These are phyloP conservation scores for Corvus hawaiiensis DNA, from an alignment of 2,113 vertebrate species.

Conservation along the genomic window DNA sequence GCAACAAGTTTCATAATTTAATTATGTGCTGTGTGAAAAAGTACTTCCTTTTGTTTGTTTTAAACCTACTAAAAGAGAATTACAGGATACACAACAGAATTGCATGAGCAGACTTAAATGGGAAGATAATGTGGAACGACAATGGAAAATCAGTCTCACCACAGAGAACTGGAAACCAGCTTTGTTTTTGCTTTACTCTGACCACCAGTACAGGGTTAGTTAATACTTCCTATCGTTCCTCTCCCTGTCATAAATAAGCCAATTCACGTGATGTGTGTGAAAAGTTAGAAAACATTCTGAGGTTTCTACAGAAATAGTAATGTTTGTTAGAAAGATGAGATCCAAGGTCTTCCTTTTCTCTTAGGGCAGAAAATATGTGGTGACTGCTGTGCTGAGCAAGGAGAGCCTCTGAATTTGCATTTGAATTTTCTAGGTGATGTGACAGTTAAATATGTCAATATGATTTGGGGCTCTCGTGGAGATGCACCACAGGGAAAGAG, in stretches of 20 bases:
- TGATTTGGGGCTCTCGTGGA: neutral
- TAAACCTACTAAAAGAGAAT: conserved; percentile 49
- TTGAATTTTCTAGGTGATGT: neutral
- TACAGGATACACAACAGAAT: conserved; percentile 48
- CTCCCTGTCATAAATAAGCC: conserved; percentile 31
- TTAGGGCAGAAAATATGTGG: neutral
- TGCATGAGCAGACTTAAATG: conserved; percentile 12
- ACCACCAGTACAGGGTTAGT: conserved; percentile 1
- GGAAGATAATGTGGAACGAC: conserved; percentile 31
- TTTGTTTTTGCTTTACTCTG: conserved; percentile 50
- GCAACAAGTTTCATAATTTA: conserved; percentile 34
- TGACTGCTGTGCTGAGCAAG: neutral
- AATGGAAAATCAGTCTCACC: conserved; percentile 46
- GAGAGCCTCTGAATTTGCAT: neutral
- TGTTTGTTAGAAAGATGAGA: neutral
- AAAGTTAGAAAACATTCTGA: conserved; percentile 2
- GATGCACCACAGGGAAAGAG: neutral
- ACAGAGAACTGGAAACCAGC: neutral
- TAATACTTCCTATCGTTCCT: conserved; percentile 34
- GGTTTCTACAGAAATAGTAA: neutral
- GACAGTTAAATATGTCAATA: neutral
- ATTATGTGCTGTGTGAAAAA: conserved; percentile 41
- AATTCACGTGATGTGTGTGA: neutral
- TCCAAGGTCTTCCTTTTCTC: neutral
- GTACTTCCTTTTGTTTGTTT: conserved; percentile 62